Percentiles rank a stretch among this genome's conserved stretches.
These are phyloP conservation scores for Drosophila albomicans DNA, from an alignment of 1,140 invertebrate genomes.

Conservation along the genomic window DNA sequence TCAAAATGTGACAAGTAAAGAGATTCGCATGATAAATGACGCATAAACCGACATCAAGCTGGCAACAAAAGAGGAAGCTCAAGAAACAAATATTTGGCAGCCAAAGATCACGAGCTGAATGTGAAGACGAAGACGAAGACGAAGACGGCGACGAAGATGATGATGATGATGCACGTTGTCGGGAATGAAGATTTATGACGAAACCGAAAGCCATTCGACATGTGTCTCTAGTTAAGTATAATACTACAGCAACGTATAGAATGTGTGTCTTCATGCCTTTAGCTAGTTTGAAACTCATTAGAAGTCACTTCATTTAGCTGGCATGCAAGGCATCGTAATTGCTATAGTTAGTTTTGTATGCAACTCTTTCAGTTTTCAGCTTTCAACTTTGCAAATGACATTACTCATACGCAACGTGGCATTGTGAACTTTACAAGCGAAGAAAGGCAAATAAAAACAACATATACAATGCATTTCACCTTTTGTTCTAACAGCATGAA, in stretches of 20 bases:
- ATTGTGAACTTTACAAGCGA: conserved; percentile 26
- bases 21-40: conserved; percentile 75
- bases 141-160: conserved; percentile 27
- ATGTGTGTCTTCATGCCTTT: conserved; percentile 23
- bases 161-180: conserved; percentile 47
- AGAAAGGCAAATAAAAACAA: neutral
- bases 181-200: conserved; percentile 76
- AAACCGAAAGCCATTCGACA: conserved; percentile 57
- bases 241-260: neutral
- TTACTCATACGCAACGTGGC: conserved; percentile 51
- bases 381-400: conserved; percentile 41
- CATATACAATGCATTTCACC: conserved; percentile 18
- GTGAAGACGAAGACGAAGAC: conserved; percentile 37
- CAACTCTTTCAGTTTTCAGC: conserved; percentile 37
- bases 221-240: conserved; percentile 14
- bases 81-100: conserved; percentile 59
- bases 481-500: conserved; percentile 31
- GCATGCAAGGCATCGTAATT: conserved; percentile 44
- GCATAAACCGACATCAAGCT: conserved; percentile 67
- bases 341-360: conserved; percentile 43
- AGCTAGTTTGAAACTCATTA: conserved; percentile 62
- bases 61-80: conserved; percentile 47
- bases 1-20: conserved; percentile 69
- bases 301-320: conserved; percentile 53
- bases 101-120: conserved; percentile 22